These are phyloP conservation scores for Chionoecetes opilio DNA, from an alignment of 1,140 invertebrate species.

Conservation along the genomic window DNA sequence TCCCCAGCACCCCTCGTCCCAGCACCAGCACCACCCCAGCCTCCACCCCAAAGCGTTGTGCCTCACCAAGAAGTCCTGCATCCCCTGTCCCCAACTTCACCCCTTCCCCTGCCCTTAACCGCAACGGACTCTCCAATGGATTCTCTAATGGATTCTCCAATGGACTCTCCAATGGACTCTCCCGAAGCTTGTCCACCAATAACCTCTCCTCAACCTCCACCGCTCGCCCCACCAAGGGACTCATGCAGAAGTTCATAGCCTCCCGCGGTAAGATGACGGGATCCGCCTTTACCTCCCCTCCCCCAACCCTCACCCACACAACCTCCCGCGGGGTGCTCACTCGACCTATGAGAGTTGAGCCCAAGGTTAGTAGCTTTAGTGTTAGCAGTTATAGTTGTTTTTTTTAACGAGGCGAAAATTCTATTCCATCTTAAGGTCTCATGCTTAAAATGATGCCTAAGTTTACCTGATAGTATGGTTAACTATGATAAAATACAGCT, in stretches of 20 bases:
- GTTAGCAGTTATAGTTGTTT: too few relatives aligned
- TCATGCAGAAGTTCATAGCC: conserved; percentile 91
- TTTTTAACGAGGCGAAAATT: too few relatives aligned
- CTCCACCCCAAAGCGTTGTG: conserved; percentile 62
- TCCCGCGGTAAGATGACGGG: conserved; percentile 87
- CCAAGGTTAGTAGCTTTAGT: conserved; percentile 70
- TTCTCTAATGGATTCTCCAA: too few relatives aligned
- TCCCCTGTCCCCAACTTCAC: conserved; percentile 72
- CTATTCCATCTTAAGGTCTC: background rate
- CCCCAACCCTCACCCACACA: conserved; percentile 50
- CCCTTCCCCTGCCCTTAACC: conserved; percentile 55
- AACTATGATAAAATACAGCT: too few relatives aligned
- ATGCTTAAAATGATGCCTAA: background rate
- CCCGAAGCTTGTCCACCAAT: conserved; percentile 76
- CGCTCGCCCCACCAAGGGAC: conserved; percentile 83
- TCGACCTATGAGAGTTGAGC: conserved; percentile 77
- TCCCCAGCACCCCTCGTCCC: background rate
- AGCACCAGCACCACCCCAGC: conserved; percentile 44
- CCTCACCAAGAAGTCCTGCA: conserved; percentile 61
- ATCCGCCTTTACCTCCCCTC: conserved; percentile 81
- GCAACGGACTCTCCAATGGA: conserved; percentile 49
- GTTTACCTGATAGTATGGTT: too few relatives aligned
- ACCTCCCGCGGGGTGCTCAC: conserved; percentile 68
- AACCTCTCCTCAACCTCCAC: conserved; percentile 70
- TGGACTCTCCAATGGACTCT: conserved; percentile 24